Percentiles rank a stretch among this genome's conserved stretches.
Conservation (phyloP, 1,140 invertebrate genomes). For the Bombus waltoni region DNA sequence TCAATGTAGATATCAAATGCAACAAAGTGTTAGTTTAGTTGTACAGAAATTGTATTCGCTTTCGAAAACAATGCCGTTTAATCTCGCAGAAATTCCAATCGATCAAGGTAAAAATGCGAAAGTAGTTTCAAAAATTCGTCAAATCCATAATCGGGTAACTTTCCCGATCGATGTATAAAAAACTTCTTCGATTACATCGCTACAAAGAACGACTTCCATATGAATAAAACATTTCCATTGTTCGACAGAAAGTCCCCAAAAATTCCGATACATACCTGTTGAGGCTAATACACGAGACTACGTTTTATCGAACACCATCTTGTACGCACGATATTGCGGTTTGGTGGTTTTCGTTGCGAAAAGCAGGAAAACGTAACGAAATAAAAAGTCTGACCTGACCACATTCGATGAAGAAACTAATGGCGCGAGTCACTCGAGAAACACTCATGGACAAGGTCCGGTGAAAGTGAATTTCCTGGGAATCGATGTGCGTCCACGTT, state of each 20-base stretch:
- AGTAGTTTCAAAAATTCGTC: too few relatives aligned
- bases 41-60: too few relatives aligned
- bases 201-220: not conserved
- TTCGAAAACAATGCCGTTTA: too few relatives aligned
- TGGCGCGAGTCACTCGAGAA: constrained; percentile 52
- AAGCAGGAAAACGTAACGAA: not conserved
- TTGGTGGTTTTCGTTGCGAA: not conserved
- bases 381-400: not conserved
- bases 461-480: constrained; percentile 82
- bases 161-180: too few relatives aligned
- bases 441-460: constrained; percentile 60
- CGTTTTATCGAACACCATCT: not conserved
- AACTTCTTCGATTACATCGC: too few relatives aligned
- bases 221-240: not conserved
- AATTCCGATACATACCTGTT: not conserved
- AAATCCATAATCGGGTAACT: too few relatives aligned
- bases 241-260: not conserved
- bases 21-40: too few relatives aligned
- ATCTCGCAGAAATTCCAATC: too few relatives aligned
- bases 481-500: constrained; percentile 70
- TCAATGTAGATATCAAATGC: too few relatives aligned
- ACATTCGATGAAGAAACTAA: constrained; percentile 43
- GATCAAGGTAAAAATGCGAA: too few relatives aligned
- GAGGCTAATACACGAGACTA: not conserved
- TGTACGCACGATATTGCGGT: not conserved